Percentiles rank a stretch among this genome's conserved stretches.
These are phyloP conservation scores for Coregonus suidteri DNA, from an alignment of 2,797 vertebrate species.

Conservation along the genomic window DNA sequence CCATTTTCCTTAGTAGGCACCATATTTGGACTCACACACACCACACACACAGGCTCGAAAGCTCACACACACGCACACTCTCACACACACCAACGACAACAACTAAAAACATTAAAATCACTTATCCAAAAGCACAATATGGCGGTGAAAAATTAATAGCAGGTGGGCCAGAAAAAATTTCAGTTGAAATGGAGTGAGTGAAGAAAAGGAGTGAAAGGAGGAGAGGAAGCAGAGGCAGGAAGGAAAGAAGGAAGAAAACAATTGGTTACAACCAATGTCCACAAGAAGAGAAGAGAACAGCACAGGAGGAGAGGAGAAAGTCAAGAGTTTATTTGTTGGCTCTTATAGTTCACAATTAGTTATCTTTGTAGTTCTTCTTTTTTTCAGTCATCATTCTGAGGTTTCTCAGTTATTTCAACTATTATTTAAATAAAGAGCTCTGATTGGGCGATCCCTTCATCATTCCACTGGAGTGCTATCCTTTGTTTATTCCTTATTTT, in stretches of 20 bases:
- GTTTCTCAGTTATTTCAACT: background rate
- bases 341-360: constrained; percentile 2
- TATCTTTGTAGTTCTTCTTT: background rate
- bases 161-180: constrained; percentile 25
- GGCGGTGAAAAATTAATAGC: constrained; percentile 81
- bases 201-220: background rate
- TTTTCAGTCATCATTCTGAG: background rate
- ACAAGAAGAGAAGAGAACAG: constrained; percentile 42
- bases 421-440: constrained; percentile 10
- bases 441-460: constrained; percentile 6
- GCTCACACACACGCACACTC: constrained; percentile 7
- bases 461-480: constrained; percentile 5
- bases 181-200: background rate
- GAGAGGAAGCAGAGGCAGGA: background rate
- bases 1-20: constrained; percentile 12
- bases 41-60: background rate
- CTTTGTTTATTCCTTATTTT: constrained; percentile 30
- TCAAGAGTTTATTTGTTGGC: constrained; percentile 7
- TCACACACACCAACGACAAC: constrained; percentile 28
- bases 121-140: constrained; percentile 81
- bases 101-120: constrained; percentile 62
- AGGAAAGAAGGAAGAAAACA: constrained; percentile 54
- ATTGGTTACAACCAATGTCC: constrained; percentile 57
- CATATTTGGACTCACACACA: constrained; percentile 7
- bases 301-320: constrained; percentile 24